Percentiles rank a stretch among this genome's conserved stretches.
These are phyloP conservation scores for Hippasteria phrygiana DNA, from an alignment of 53 echinoderm and acorn worm species.

Conservation along the genomic window DNA sequence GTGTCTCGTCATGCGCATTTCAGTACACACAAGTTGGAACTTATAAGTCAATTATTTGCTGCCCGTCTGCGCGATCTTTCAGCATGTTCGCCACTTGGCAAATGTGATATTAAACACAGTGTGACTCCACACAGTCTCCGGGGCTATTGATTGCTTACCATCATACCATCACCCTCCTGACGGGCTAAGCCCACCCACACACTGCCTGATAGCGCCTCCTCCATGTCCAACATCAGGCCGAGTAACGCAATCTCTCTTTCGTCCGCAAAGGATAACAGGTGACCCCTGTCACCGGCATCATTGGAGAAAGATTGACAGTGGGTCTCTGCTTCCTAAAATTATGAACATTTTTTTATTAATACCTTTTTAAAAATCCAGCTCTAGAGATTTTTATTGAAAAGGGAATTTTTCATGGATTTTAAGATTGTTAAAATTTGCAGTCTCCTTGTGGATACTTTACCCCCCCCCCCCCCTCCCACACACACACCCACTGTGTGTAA, in stretches of 20 bases:
- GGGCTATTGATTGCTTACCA: background rate
- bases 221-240: background rate
- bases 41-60: too few relatives aligned
- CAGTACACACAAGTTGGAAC: too few relatives aligned
- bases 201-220: background rate
- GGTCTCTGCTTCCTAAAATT: slow-evolving; percentile 15
- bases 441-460: too few relatives aligned
- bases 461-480: too few relatives aligned
- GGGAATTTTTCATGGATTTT: too few relatives aligned
- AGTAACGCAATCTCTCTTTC: slow-evolving; percentile 27
- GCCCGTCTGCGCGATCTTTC: too few relatives aligned
- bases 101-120: too few relatives aligned
- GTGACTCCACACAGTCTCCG: too few relatives aligned
- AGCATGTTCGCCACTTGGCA: too few relatives aligned
- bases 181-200: slow-evolving; percentile 31
- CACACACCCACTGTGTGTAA: too few relatives aligned
- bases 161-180: background rate
- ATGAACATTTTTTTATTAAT: background rate
- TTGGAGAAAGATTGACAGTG: slow-evolving; percentile 27
- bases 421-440: too few relatives aligned
- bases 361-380: background rate
- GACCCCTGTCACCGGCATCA: slow-evolving; percentile 12
- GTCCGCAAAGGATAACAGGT: slow-evolving; percentile 49
- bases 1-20: too few relatives aligned
- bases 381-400: background rate